Evolutionary conservation across 92 coral and sea anemone species (phyloP).

Genomic region (Epizoanthus fatuus): DNA sequence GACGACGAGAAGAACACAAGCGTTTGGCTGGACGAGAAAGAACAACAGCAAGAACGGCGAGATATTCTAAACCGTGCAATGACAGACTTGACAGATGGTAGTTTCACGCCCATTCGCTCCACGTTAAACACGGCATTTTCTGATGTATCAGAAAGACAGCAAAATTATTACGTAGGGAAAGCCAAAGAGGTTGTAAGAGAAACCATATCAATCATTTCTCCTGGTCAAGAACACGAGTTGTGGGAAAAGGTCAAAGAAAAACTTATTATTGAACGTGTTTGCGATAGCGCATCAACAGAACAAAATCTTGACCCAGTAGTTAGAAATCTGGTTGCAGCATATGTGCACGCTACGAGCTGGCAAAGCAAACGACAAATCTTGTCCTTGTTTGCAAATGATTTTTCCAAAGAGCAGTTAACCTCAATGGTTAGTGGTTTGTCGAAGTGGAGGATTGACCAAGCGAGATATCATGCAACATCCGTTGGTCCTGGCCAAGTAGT

Average conservation of each 20-base stretch:
- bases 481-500: slow-evolving; percentile 4
- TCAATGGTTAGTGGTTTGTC: background rate
- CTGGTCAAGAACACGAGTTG: slow-evolving; percentile 6
- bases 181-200: background rate
- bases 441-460: background rate
- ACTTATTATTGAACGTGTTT: background rate
- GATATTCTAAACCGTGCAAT: slow-evolving; percentile 18
- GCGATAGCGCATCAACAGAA: background rate
- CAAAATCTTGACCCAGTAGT: background rate
- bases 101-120: slow-evolving; percentile 5
- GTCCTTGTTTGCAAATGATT: background rate
- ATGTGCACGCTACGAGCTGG: background rate
- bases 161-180: slow-evolving; percentile 11
- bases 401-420: background rate
- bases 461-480: background rate
- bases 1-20: background rate
- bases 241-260: slow-evolving; percentile 6
- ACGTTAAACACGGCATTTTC: background rate
- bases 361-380: background rate
- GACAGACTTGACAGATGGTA: slow-evolving; percentile 12
- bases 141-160: slow-evolving; percentile 12
- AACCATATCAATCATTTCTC: slow-evolving; percentile 1
- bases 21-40: slow-evolving; percentile 1
- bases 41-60: slow-evolving; percentile 12
- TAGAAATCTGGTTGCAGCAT: slow-evolving; percentile 7